phyloP scores from a whole-genome alignment of 1,140 invertebrate genomes.

The Drosophila ironensis region DNA sequence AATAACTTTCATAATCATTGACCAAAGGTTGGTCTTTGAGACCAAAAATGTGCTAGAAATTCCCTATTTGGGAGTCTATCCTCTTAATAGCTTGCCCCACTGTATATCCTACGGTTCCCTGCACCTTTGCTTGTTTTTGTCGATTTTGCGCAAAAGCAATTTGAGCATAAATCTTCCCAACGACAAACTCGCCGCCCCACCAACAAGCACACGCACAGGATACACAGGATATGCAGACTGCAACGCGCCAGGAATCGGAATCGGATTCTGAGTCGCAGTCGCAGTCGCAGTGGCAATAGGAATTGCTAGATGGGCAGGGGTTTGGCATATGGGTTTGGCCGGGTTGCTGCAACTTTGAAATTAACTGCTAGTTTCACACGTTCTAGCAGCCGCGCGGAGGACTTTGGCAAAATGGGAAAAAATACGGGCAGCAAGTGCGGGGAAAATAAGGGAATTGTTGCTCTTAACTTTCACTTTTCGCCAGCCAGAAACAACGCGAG shows the following conservation, averaged over 20 bases:
- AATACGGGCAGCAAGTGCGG: constrained; percentile 3
- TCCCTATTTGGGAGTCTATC: not conserved
- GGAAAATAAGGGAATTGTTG: constrained; percentile 66
- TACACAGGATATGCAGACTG: constrained; percentile 13
- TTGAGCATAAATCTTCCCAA: constrained; percentile 72
- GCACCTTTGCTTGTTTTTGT: constrained; percentile 51
- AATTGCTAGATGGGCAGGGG: constrained; percentile 7
- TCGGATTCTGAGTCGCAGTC: too few relatives aligned
- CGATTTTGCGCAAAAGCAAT: constrained; percentile 78
- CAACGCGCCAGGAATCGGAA: constrained; percentile 45
- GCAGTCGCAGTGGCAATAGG: constrained; percentile 27
- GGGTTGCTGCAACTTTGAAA: constrained; percentile 50
- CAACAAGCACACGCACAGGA: constrained; percentile 19
- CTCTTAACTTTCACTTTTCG: constrained; percentile 73
- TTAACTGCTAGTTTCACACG: constrained; percentile 77
- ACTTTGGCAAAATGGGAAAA: constrained; percentile 3
- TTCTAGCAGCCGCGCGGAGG: constrained; percentile 53
- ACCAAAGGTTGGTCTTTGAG: too few relatives aligned
- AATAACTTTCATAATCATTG: too few relatives aligned
- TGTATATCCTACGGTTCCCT: constrained; percentile 1
- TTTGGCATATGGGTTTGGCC: constrained; percentile 23
- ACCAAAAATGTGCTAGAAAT: too few relatives aligned
- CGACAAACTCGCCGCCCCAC: constrained; percentile 63
- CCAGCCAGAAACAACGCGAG: constrained; percentile 36
- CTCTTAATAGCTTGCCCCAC: constrained; percentile 11